Percentiles rank a stretch among this genome's conserved stretches.
Evolutionary conservation across 2,113 vertebrate genomes (phyloP).

Genomic region (Cyprinodon tularosa): DNA sequence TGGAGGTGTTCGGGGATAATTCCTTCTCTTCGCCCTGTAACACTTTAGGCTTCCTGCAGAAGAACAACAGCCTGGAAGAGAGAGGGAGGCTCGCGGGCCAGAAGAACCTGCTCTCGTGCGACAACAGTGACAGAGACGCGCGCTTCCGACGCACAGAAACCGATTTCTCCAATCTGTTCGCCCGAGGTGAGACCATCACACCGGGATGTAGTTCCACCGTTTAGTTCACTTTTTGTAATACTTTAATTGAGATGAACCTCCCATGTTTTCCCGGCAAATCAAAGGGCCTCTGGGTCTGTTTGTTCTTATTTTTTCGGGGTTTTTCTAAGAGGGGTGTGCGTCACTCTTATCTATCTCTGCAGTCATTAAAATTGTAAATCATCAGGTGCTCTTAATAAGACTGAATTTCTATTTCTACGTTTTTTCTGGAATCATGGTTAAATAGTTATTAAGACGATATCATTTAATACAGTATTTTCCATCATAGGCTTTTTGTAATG

Average conservation of each 20-base stretch:
- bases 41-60: slow-evolving; percentile 93
- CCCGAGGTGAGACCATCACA: slow-evolving; percentile 83
- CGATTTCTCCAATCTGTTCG: slow-evolving; percentile 97
- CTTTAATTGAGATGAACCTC: not conserved
- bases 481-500: not conserved
- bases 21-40: slow-evolving; percentile 80
- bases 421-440: not conserved
- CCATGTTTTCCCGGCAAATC: not conserved
- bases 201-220: not conserved
- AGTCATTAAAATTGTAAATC: not conserved
- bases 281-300: not conserved
- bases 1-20: slow-evolving; percentile 77
- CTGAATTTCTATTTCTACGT: no score
- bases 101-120: slow-evolving; percentile 87
- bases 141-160: slow-evolving; percentile 90
- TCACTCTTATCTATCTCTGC: not conserved
- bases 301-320: not conserved
- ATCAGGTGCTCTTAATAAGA: no score
- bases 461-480: not conserved
- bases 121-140: slow-evolving; percentile 88
- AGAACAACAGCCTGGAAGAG: slow-evolving; percentile 97
- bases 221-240: not conserved
- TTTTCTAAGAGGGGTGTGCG: no score
- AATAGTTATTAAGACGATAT: not conserved
- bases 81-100: slow-evolving; percentile 88